phyloP scores from a whole-genome alignment of 1,140 invertebrate genomes.

The Drosophila kurseongensis region DNA sequence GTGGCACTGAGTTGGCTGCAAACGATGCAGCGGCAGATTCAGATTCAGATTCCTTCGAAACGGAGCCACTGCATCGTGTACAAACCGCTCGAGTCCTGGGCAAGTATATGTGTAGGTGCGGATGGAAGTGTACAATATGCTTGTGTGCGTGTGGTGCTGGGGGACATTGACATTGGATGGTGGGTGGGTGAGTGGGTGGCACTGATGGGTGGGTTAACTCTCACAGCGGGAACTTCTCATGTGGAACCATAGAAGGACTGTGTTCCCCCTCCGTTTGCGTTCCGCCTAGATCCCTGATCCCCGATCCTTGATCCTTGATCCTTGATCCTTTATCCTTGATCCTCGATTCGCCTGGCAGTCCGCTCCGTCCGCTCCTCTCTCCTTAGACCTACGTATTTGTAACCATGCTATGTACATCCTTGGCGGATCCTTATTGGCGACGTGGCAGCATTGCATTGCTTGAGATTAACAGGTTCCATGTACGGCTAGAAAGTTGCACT shows the following conservation, averaged over 20 bases:
- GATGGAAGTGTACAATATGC: constrained; percentile 17
- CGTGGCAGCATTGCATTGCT: constrained; percentile 71
- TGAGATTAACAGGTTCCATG: constrained; percentile 75
- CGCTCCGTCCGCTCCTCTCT: not conserved
- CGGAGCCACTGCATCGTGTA: not conserved
- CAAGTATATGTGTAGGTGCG: constrained; percentile 46
- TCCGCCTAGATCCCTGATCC: not conserved
- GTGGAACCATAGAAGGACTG: constrained; percentile 75
- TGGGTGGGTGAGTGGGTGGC: constrained; percentile 18
- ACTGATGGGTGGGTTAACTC: constrained; percentile 33
- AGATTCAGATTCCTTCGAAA: not conserved
- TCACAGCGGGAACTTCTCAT: constrained; percentile 71
- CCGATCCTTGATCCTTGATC: constrained; percentile 10
- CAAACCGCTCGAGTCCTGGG: not conserved
- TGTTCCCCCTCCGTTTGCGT: constrained; percentile 27
- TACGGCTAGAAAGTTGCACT: constrained; percentile 49
- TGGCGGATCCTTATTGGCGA: constrained; percentile 38
- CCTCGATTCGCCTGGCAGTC: constrained; percentile 2
- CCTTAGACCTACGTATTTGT: constrained; percentile 5
- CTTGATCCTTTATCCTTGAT: not conserved
- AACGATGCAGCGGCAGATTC: not conserved
- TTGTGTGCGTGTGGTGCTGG: constrained; percentile 52
- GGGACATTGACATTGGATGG: constrained; percentile 21
- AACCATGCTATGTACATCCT: constrained; percentile 52
- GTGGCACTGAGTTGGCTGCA: not conserved